Conservation (phyloP, 2,797 vertebrate species). For the Cryptoprocta ferox region DNA sequence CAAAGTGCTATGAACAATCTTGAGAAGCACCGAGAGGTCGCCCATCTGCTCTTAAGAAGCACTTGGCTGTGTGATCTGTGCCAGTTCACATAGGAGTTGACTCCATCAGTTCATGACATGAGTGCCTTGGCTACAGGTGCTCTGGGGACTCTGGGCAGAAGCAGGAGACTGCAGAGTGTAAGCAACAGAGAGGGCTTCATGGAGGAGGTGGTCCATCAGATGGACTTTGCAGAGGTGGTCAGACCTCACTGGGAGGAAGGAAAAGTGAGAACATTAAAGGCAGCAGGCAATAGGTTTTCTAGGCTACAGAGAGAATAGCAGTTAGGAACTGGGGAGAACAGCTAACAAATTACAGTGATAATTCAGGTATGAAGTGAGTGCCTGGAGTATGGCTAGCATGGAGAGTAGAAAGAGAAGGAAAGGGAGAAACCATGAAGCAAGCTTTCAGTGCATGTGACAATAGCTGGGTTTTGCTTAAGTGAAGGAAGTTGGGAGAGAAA, state of each 20-base stretch:
- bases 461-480: not conserved
- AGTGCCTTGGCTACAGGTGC: too few relatives aligned
- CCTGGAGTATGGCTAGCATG: not conserved
- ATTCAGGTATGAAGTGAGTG: too few relatives aligned
- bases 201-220: not conserved
- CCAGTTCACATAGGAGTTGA: not conserved
- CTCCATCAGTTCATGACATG: not conserved
- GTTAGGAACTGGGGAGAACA: not conserved
- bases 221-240: not conserved
- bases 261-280: not conserved
- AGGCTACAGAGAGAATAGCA: not conserved
- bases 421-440: not conserved
- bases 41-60: not conserved
- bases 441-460: not conserved
- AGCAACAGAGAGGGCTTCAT: not conserved
- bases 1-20: too few relatives aligned
- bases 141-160: accelerated
- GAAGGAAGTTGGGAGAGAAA: too few relatives aligned
- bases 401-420: too few relatives aligned
- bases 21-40: not conserved
- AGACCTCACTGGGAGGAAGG: not conserved
- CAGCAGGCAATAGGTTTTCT: not conserved
- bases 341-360: not conserved
- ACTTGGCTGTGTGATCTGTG: not conserved
- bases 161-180: not conserved